Evolutionary conservation across 2,888 invertebrate species (phyloP).

Genomic region (Salpingus planirostris): DNA sequence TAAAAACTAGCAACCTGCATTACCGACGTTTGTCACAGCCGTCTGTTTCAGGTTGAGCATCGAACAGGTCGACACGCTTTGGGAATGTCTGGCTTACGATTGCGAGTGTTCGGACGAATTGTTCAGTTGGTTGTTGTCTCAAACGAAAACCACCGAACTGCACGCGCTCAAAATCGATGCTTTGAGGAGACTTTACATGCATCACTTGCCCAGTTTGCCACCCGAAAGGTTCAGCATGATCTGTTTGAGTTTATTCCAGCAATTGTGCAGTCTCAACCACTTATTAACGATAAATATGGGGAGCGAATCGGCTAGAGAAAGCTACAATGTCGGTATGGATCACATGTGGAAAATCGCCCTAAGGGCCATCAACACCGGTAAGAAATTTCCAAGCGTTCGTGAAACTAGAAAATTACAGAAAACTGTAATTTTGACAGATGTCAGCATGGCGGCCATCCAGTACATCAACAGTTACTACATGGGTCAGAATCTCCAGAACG

Average conservation of each 20-base stretch:
- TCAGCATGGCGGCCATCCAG: constrained; percentile 90
- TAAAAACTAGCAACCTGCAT: too few relatives aligned
- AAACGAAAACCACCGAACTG: constrained; percentile 85
- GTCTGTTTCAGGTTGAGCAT: constrained; percentile 53
- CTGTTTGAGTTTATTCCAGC: constrained; percentile 83
- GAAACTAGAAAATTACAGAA: background rate
- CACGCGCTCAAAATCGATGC: constrained; percentile 86
- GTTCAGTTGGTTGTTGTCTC: constrained; percentile 87
- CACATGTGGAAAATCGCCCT: constrained; percentile 92
- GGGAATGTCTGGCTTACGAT: constrained; percentile 84
- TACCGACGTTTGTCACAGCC: too few relatives aligned
- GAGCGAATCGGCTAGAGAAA: constrained; percentile 28
- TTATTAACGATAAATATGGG: constrained; percentile 60
- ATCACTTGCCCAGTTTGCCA: constrained; percentile 79
- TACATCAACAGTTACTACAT: constrained; percentile 92
- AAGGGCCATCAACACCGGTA: constrained; percentile 75
- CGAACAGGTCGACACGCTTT: constrained; percentile 84
- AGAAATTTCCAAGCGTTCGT: constrained; percentile 4
- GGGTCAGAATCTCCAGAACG: constrained; percentile 82
- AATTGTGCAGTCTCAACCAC: constrained; percentile 78
- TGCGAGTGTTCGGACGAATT: constrained; percentile 83
- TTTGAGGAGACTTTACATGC: constrained; percentile 75
- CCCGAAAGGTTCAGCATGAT: constrained; percentile 90
- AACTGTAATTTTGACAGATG: constrained; percentile 48
- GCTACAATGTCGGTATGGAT: constrained; percentile 78